Evolutionary conservation across 2,113 vertebrate species (phyloP), one percentile per base, ranked within the genome.

Genomic region (Apeltes quadracus): DNA sequence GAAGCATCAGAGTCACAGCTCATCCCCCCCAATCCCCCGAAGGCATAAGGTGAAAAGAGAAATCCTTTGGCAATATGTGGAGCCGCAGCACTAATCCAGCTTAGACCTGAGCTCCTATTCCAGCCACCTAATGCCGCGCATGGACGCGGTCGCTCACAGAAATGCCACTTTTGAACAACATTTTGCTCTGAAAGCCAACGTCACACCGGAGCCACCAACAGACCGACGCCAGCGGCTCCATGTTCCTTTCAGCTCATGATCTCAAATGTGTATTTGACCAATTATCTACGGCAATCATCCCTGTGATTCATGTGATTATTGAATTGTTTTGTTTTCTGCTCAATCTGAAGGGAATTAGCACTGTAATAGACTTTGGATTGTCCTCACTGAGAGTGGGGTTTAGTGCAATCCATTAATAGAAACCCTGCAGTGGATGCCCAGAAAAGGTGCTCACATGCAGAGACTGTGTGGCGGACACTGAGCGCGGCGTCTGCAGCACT

Each of bases 11-110:
- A 34, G 67, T 62, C 66, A 53, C 0, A 27, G 25, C 58, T 76
- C 51, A 34, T 14, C 78, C 75, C 16, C 46, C 18, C 44, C 27
- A 38, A 67, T 69, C 78, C 86, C 23, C 41, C 29, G 38, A 74
- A 91, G 59, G 56, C 79, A 85, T 82, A 72, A 87, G 85, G 88
- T 87, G 85, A 85, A 88, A 79, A 86, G 82, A 87, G 83, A 91
- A 94, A 91, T 88, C 86, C 62, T 12, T 74, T 88, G 90, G 88
- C 85, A 80, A 75, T 86, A 88, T 85, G 71, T 69, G 20, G 88
- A 79, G 88, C 83, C 87, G 76, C 72, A 25, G 56, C 44, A 27
- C 75, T 95, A 93, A 94, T 94, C 93, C 73, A 83, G 88, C 79
- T 93, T 94, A 94, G 90, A 82, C 89, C 59, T 87, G 2, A n/a